Evolutionary conservation across 2,797 vertebrate genomes (phyloP).

Genomic region (Sphenopsis melanotis): DNA sequence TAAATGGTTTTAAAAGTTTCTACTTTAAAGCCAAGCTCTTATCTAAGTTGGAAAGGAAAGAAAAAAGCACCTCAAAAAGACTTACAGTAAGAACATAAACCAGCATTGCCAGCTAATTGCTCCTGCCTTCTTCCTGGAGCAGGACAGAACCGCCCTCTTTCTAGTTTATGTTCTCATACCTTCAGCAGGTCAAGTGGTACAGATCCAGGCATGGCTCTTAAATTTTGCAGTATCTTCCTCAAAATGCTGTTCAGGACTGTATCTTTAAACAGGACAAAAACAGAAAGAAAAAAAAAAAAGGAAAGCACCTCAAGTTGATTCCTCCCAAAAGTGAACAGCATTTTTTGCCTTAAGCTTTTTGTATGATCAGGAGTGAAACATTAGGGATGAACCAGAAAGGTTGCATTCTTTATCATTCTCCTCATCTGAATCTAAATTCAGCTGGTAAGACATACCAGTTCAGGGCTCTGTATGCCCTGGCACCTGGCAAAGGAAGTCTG

Average conservation of each 20-base stretch:
- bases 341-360: background rate
- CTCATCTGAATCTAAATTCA: background rate
- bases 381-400: background rate
- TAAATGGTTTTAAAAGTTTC: background rate
- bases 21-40: background rate
- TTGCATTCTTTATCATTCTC: background rate
- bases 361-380: background rate
- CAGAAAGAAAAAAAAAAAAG: background rate
- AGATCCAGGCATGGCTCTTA: background rate
- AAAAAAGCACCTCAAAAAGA: background rate
- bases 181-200: background rate
- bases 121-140: background rate
- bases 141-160: background rate
- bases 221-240: background rate
- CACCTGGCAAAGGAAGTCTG: background rate
- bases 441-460: background rate
- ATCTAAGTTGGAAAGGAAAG: background rate
- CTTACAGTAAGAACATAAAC: background rate
- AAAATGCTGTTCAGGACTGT: background rate
- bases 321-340: background rate
- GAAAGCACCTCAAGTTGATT: background rate
- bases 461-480: background rate
- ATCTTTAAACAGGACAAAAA: background rate
- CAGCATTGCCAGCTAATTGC: background rate
- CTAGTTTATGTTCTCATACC: background rate